A percentile compares a stretch with the other conserved stretches of the same genome.
phyloP scores from a whole-genome alignment of 2,113 vertebrate species.

The Psammodynastes pulverulentus region DNA sequence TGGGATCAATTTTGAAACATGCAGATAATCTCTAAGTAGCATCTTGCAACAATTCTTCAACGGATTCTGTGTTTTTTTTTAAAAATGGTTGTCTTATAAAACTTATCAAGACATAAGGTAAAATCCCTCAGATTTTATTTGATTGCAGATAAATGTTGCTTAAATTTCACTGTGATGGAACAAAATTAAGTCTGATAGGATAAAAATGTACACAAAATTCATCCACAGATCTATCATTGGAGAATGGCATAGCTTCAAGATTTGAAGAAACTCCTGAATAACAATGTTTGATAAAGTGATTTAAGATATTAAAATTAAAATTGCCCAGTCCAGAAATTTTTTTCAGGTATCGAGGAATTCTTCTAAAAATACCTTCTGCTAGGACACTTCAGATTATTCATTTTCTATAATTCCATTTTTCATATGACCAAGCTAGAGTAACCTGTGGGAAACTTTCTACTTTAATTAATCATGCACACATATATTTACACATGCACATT shows the following conservation, averaged over 20 bases:
- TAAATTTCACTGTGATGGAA: background rate
- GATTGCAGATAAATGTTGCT: background rate
- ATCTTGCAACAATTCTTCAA: background rate
- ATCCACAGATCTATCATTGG: background rate
- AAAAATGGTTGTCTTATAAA: background rate
- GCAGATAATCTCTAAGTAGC: background rate
- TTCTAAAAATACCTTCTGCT: background rate
- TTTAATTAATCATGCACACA: background rate
- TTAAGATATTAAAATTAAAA: background rate
- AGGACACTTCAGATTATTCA: background rate
- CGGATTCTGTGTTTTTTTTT: background rate
- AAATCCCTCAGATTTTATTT: background rate
- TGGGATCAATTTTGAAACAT: background rate
- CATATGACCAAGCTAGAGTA: background rate
- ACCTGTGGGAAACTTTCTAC: background rate
- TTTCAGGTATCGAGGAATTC: background rate
- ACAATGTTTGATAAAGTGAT: background rate
- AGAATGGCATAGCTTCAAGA: background rate
- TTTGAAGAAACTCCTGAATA: background rate
- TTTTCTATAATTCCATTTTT: background rate
- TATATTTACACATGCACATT: background rate
- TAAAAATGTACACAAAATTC: background rate
- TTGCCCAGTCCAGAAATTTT: background rate
- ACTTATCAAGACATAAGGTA: background rate
- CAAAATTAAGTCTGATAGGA: background rate